Evolutionary conservation across 2,113 vertebrate genomes (phyloP), one percentile per base, ranked within the genome.

Genomic region (Globicephala melas): DNA sequence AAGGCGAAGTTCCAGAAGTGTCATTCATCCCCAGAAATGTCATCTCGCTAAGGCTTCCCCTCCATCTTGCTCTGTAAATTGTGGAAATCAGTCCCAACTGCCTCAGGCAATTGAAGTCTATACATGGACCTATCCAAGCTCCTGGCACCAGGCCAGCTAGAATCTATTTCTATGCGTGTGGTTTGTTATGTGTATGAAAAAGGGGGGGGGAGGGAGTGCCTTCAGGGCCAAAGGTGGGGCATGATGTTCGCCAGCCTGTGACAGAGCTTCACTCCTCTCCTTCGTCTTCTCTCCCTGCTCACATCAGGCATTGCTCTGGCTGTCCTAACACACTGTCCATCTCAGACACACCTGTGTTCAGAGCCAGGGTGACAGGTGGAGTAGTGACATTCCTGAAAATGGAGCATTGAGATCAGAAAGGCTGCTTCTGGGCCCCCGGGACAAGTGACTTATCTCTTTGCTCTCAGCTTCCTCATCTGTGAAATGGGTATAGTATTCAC

Each of bases 301-400:
- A 7, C n/a, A 0, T 58, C 3, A 0, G 25, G 15, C 17, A 41
- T 63, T 23, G 62, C 68, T 47, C 77, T 28, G 65, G 65, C 28
- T 2, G 4, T 9, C 8, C 47, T 28, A 36, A 20, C 0, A 0
- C 20, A 5, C 26, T 38, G 38, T 20, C 17, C 1, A 0, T 23
- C 77, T 62, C 65, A 81, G n/a, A 60, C 36, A 33, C 13, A 1
- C 25, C 71, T 28, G 2, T 0, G 1, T 50, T 93, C 63, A 84
- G 79, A 90, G 38, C 55, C 25, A 28, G n/a, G 7, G 13, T 67
- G 20, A 25, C 21, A 92, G 10, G 8, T 13, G 10, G 2, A 71
- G 44, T 7, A 74, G n/a, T 89, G 63, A 63, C 33, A 6, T 4
- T 55, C 74, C 88, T 65, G 25, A 87, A 38, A n/a, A 28, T 8